These are phyloP conservation scores for Sinosuthora webbiana DNA, from an alignment of 2,113 vertebrate species.

Conservation along the genomic window DNA sequence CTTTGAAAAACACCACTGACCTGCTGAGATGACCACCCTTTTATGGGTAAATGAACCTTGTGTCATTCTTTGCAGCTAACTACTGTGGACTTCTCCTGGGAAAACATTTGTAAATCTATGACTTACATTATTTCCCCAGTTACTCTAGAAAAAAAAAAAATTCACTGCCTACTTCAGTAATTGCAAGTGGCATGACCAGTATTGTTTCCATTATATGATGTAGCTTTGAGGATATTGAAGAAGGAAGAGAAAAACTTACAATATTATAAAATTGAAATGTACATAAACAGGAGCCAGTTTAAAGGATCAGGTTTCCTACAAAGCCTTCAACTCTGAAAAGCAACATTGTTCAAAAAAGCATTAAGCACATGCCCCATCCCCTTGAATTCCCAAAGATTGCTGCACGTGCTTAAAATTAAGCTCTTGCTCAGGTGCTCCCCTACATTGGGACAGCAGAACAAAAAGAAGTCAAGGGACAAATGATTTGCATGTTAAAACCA, in stretches of 20 bases:
- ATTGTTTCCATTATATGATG: conserved; percentile 16
- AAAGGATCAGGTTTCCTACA: conserved; percentile 32
- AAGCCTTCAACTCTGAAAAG: conserved; percentile 18
- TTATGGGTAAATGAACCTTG: neutral
- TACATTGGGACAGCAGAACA: neutral
- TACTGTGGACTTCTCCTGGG: neutral
- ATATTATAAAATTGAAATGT: conserved; percentile 22
- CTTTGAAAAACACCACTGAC: neutral
- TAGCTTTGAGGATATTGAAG: neutral
- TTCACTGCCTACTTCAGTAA: conserved; percentile 12
- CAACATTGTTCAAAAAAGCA: conserved; percentile 25
- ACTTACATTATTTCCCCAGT: neutral
- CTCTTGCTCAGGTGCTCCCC: neutral
- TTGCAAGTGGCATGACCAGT: neutral
- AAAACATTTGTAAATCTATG: conserved; percentile 8
- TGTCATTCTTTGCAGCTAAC: neutral
- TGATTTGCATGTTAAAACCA: neutral
- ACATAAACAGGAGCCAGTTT: conserved; percentile 38
- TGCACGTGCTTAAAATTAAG: conserved; percentile 7
- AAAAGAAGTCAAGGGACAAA: neutral
- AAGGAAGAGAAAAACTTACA: conserved; percentile 18
- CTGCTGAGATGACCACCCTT: neutral
- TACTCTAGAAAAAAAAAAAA: neutral
- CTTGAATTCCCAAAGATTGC: neutral
- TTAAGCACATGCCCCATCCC: neutral